These are phyloP conservation scores for Apoda limacodes DNA, from an alignment of 2,888 invertebrate genomes.

Conservation along the genomic window DNA sequence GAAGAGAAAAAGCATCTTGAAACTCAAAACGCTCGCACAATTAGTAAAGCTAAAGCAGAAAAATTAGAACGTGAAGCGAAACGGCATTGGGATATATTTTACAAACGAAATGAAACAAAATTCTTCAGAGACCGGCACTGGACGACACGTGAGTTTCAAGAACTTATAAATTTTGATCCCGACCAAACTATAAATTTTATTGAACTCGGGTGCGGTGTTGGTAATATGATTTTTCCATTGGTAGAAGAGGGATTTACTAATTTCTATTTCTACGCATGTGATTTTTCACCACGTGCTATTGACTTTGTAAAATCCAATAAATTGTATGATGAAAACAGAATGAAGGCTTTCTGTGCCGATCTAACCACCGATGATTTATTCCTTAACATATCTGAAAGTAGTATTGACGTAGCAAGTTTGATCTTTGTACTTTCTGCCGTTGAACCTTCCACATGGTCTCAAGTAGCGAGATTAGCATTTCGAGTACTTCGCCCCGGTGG, in stretches of 20 bases:
- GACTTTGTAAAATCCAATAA: conserved; percentile 82
- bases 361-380: conserved; percentile 78
- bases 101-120: conserved; percentile 91
- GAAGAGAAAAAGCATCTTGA: conserved; percentile 73
- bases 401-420: conserved; percentile 85
- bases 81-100: conserved; percentile 96
- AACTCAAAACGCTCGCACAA: conserved; percentile 71
- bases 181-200: conserved; percentile 72
- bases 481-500: conserved; percentile 80
- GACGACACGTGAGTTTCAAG: conserved; percentile 95
- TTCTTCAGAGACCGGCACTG: conserved; percentile 97
- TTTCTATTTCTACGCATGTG: conserved; percentile 86
- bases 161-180: conserved; percentile 72
- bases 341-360: conserved; percentile 88
- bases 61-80: conserved; percentile 86
- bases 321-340: conserved; percentile 72
- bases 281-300: conserved; percentile 92
- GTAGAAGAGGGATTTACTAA: conserved; percentile 77
- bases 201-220: conserved; percentile 96
- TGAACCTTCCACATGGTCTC: conserved; percentile 84
- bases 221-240: conserved; percentile 95
- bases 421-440: conserved; percentile 97
- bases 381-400: conserved; percentile 50
- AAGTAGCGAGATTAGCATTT: conserved; percentile 73
- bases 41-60: conserved; percentile 77